Evolutionary conservation across 2,113 vertebrate species (phyloP).

Genomic region (Caranx melampygus): DNA sequence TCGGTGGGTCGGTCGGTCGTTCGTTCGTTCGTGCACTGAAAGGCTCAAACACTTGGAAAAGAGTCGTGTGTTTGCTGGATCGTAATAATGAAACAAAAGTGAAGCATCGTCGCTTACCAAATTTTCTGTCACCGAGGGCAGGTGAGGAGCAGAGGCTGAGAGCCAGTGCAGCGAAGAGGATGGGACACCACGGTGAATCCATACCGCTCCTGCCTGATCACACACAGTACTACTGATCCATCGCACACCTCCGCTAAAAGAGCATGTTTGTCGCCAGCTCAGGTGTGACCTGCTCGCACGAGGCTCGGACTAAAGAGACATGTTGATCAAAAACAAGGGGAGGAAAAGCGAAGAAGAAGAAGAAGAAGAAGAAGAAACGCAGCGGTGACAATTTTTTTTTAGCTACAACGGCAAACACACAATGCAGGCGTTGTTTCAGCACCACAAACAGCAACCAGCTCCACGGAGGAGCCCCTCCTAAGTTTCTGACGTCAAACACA

Average conservation of each 20-base stretch:
- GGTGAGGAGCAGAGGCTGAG: slow-evolving; percentile 69
- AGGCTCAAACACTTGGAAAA: not conserved
- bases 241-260: slow-evolving; percentile 69
- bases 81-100: not conserved
- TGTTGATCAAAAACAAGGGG: not conserved
- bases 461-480: slow-evolving; percentile 79
- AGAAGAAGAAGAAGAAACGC: not conserved
- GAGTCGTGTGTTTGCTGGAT: not conserved
- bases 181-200: slow-evolving; percentile 73
- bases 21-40: not conserved
- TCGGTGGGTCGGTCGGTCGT: not conserved
- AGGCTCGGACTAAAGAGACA: slow-evolving; percentile 33
- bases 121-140: slow-evolving; percentile 74
- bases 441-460: slow-evolving; percentile 81
- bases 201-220: slow-evolving; percentile 61
- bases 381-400: not conserved
- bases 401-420: slow-evolving; percentile 41
- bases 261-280: slow-evolving; percentile 48
- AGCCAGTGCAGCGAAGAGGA: slow-evolving; percentile 75
- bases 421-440: slow-evolving; percentile 77
- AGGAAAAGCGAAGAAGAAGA: no score
- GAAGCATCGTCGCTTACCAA: slow-evolving; percentile 75
- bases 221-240: slow-evolving; percentile 61
- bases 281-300: slow-evolving; percentile 26
- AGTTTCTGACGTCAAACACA: slow-evolving; percentile 79